Evolutionary conservation across 2,113 vertebrate species (phyloP), one percentile per base, ranked within the genome.

Genomic region (Siniperca knerii): DNA sequence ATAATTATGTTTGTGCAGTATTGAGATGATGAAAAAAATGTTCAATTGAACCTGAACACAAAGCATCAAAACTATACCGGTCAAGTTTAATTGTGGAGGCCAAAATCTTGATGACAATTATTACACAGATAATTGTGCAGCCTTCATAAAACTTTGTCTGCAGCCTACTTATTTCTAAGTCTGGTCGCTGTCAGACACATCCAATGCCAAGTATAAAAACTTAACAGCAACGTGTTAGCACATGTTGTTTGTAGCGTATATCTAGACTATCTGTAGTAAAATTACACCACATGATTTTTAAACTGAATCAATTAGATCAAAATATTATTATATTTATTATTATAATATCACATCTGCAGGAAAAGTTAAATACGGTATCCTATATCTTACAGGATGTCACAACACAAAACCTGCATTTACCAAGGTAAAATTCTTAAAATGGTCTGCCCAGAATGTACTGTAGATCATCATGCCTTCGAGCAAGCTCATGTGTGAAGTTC

Each of bases 221-320:
- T 61, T 33, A 29, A 65, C 7, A n/a, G 58, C 1, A 65, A 70
- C 58, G 0, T 71, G 67, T 77, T 13, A 1, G 37, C 35, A 46
- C 46, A 71, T 61, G 79, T 55, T 75, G 21, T 58, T 15, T 37
- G 42, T 48, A 60, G 37, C 62, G 46, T 16, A 64, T 64, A 33
- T 55, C 21, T 16, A 10, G 12, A 57, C 52, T 16, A 73, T 37
- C 52, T 57, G 35, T 35, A 48, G 5, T 54, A 54, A 21, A 54
- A 54, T 21, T 8, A 21, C 18, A 54, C 18, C 57, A 55, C 35
- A 44, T 54, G 1, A 55, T 60, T 52, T 75, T 33, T 11, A 18
- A 42, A 35, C 35, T 33, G n/a, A 65, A 81, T 8, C 29, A 3
- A 44, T 20, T 25, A 33, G 12, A 81, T 46, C 7, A 68, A 72